Evolutionary conservation across 2,797 vertebrate genomes (phyloP).

Genomic region (Tragelaphus eurycerus): DNA sequence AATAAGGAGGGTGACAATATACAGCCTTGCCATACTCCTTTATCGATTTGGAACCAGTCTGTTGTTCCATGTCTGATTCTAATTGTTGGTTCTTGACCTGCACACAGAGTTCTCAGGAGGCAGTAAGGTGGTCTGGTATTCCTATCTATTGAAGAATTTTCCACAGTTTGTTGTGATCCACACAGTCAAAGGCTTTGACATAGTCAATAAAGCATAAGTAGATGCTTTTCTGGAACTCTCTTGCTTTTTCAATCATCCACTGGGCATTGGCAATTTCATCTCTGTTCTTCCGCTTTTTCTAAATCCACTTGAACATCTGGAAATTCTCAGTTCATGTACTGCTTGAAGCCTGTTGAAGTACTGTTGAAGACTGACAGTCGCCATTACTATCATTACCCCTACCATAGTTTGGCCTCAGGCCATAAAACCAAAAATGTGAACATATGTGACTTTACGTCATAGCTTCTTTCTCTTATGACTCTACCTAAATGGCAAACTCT

Average conservation of each 20-base stretch:
- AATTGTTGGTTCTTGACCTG: not conserved
- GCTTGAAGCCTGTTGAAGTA: not conserved
- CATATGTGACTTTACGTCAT: not conserved
- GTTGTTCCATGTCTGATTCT: not conserved
- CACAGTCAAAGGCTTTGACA: not conserved
- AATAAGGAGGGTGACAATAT: not conserved
- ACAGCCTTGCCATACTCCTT: not conserved
- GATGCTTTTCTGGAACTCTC: not conserved
- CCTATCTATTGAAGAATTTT: not conserved
- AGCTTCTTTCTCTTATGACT: not conserved
- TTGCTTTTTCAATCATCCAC: not conserved
- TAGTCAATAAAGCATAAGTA: not conserved
- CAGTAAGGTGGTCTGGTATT: not conserved
- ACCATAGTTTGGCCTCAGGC: not conserved
- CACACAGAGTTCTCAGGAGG: not conserved
- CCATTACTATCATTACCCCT: not conserved
- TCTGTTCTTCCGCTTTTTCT: not conserved
- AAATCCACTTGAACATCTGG: not conserved
- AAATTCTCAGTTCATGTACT: not conserved
- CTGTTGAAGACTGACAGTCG: not conserved
- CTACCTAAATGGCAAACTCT: not conserved
- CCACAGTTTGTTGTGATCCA: not conserved
- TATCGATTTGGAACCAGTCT: not conserved
- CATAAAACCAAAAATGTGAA: not conserved
- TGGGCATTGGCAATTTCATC: not conserved